Percentiles rank a stretch among this genome's conserved stretches.
Evolutionary conservation across 2,888 invertebrate genomes (phyloP).

Genomic region (Rhodophaea formosa): DNA sequence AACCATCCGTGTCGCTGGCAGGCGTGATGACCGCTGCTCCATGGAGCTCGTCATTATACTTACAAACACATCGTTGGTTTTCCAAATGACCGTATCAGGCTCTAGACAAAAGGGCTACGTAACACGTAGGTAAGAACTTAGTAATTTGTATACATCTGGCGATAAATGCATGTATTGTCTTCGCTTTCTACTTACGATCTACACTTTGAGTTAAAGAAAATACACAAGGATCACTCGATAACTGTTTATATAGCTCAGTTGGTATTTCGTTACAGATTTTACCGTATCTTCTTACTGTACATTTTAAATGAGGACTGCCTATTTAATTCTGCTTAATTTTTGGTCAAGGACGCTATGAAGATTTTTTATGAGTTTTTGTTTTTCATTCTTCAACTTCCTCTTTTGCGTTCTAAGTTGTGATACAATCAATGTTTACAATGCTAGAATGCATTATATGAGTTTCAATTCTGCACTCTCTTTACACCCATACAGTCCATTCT

Average conservation of each 20-base stretch:
- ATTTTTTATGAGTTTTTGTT: no score
- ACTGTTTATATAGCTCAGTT: background rate
- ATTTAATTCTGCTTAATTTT: no score
- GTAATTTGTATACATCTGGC: background rate
- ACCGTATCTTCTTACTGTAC: no score
- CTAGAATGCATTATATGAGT: background rate
- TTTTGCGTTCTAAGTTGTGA: background rate
- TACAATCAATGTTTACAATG: background rate
- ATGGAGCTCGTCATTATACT: background rate
- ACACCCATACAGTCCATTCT: background rate
- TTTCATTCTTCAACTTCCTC: no score
- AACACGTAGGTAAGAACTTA: background rate
- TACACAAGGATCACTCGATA: background rate
- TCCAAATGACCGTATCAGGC: constrained; percentile 2
- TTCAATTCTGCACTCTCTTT: background rate
- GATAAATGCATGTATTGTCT: constrained; percentile 26
- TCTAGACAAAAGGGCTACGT: background rate
- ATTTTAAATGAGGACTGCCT: no score
- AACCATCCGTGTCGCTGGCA: no score
- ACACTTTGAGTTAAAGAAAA: constrained; percentile 5
- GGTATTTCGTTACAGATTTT: no score
- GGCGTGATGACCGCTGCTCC: no score
- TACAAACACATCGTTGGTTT: constrained; percentile 4
- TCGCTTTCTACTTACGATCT: constrained; percentile 33
- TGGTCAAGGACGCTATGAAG: no score